Conservation (phyloP, 1,140 invertebrate species). For the Acyrthosiphon pisum region DNA sequence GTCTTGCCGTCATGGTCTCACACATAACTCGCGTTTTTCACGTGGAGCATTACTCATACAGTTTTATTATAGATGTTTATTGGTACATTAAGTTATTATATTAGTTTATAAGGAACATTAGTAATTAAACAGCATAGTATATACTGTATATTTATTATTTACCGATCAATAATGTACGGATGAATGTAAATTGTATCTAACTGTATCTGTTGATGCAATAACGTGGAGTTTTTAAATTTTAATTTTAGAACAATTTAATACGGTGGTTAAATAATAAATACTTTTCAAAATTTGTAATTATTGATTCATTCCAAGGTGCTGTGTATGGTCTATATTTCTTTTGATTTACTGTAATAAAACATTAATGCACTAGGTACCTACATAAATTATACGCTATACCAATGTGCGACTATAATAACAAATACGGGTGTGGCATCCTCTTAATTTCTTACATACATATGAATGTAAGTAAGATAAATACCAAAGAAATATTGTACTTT, state of each 20-base stretch:
- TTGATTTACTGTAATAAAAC: too few species aligned
- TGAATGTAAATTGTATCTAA: background rate
- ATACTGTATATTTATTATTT: background rate
- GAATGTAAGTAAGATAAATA: background rate
- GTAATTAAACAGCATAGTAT: background rate
- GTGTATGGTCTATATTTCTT: too few species aligned
- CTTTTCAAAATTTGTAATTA: too few species aligned
- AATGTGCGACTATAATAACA: background rate
- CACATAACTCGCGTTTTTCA: background rate
- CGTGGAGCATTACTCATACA: background rate
- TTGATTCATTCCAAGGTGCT: too few species aligned
- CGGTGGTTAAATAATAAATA: too few species aligned
- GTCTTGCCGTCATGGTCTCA: too few species aligned
- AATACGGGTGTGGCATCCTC: background rate
- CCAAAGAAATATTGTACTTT: background rate
- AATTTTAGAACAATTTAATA: too few species aligned
- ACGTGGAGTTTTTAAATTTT: too few species aligned
- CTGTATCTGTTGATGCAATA: too few species aligned
- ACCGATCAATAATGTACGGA: background rate
- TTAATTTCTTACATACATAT: background rate
- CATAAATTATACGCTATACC: too few species aligned
- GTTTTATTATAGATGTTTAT: background rate
- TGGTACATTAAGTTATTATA: background rate
- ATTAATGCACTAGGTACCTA: too few species aligned
- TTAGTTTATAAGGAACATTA: background rate